Evolutionary conservation across 1,140 invertebrate genomes (phyloP).

Genomic region (Drosophila serrata): DNA sequence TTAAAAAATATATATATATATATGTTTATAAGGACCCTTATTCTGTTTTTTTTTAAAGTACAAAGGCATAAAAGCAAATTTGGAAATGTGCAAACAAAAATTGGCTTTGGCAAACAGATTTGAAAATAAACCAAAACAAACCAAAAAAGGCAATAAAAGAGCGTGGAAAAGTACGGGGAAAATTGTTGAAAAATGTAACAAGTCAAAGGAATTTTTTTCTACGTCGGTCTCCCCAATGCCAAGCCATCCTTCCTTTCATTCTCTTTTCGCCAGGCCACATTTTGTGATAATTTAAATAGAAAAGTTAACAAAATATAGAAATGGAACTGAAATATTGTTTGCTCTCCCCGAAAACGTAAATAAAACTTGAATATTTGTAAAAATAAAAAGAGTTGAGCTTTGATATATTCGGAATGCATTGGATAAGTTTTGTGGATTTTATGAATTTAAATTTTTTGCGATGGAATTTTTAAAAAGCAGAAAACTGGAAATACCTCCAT

Average conservation of each 20-base stretch:
- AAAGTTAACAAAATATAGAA: conserved; percentile 18
- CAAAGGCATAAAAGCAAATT: conserved; percentile 43
- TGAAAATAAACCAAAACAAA: conserved; percentile 47
- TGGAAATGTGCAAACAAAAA: conserved; percentile 38
- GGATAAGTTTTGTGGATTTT: conserved; percentile 14
- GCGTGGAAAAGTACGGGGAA: conserved; percentile 20
- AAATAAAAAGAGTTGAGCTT: conserved; percentile 4
- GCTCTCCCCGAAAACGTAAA: conserved; percentile 18
- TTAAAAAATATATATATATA: conserved; percentile 13
- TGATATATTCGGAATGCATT: neutral
- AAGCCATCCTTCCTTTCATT: neutral
- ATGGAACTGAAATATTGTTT: conserved; percentile 21
- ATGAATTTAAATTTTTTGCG: conserved; percentile 9
- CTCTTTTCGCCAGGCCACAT: conserved; percentile 9
- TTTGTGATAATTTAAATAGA: conserved; percentile 44
- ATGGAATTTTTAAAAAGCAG: conserved; percentile 9
- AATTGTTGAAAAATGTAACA: conserved; percentile 47
- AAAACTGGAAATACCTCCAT: neutral
- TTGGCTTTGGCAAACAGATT: conserved; percentile 43
- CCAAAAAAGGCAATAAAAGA: conserved; percentile 39
- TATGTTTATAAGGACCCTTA: neutral
- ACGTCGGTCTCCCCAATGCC: conserved; percentile 2
- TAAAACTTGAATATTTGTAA: conserved; percentile 24
- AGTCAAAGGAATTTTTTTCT: conserved; percentile 48
- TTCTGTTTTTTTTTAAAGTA: conserved; percentile 12